A percentile compares a stretch with the other conserved stretches of the same genome.
These are phyloP conservation scores for Drymonia ruficornis DNA, from an alignment of 2,888 invertebrate species.

Conservation along the genomic window DNA sequence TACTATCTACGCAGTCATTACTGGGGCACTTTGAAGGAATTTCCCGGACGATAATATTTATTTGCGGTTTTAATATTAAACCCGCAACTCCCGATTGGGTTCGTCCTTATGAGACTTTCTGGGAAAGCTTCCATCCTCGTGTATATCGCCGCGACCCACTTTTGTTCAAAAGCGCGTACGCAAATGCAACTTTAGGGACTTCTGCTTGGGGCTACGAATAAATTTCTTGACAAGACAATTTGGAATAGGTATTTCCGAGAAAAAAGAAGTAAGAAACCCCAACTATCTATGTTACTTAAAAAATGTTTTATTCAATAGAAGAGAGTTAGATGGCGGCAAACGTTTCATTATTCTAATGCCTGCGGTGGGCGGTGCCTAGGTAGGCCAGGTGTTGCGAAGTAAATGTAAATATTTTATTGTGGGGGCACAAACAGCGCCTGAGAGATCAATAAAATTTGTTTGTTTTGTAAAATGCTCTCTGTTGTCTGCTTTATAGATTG, in stretches of 20 bases:
- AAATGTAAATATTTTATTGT: constrained; percentile 84
- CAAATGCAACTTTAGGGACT: constrained; percentile 34
- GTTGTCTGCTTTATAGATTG: constrained; percentile 81
- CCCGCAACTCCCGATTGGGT: background rate
- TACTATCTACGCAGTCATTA: constrained; percentile 11
- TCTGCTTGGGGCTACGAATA: constrained; percentile 27
- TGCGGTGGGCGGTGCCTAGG: constrained; percentile 63
- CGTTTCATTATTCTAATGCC: constrained; percentile 80
- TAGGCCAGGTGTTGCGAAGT: constrained; percentile 78
- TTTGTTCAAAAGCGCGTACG: constrained; percentile 23
- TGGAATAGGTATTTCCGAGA: constrained; percentile 25
- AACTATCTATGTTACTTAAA: constrained; percentile 42
- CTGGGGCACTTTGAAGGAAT: constrained; percentile 1
- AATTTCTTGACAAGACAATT: constrained; percentile 33
- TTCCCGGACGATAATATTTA: constrained; percentile 16
- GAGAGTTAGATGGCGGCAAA: constrained; percentile 58
- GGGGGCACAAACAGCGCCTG: constrained; percentile 79
- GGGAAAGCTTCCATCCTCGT: constrained; percentile 11
- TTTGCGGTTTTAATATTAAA: constrained; percentile 8
- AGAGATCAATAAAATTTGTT: constrained; percentile 85
- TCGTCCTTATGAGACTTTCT: constrained; percentile 1
- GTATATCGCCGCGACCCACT: constrained; percentile 17
- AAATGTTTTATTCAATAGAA: constrained; percentile 68
- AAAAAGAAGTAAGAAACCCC: constrained; percentile 25
- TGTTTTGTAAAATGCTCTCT: constrained; percentile 82